Evolutionary conservation across 37 sponge, comb jelly and placozoan genomes (phyloP), one percentile per base, ranked within the genome.

Genomic region (Dysidea cf. avara): DNA sequence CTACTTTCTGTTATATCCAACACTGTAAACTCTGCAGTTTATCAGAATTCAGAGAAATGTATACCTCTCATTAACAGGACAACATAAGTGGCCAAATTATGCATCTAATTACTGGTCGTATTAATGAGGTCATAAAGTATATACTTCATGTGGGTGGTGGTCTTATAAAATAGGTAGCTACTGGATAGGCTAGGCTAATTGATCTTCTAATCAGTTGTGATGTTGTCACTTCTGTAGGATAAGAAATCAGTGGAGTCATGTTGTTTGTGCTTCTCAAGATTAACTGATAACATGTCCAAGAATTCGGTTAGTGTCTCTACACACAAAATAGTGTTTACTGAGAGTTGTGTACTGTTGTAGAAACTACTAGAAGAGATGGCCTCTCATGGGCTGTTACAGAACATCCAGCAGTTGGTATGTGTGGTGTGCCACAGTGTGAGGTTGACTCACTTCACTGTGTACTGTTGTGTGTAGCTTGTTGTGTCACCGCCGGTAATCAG

Each of bases 241-340:
- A 89, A 93, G 82, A 83, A 81, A 47, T 89, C 87, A 38, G 84
- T 96, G 72, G 97, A 96, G 64, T 80, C 81, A 47, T 86, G 83
- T 52, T 92, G 93, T 72, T 66, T 83, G 36, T 86, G 82, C 36
- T 96, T 96, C 64, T 86, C 93, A 31, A 53, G 94, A 9, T 71
- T 96, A 12, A 69, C 83, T 1, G 93, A 90, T 11, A 90, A 75
- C 58, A 74, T 79, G 30, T 26, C 54, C 21, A 53, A 47, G 7
- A 79, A 86, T 31, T 68, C 74, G 4, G 86, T 85, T 34, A 55
- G 83, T 52, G n/a, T n/a, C n/a, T n/a, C n/a, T n/a, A n/a, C n/a
- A n/a, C n/a, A n/a, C n/a, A n/a, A n/a, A n/a, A n/a, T n/a, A n/a
- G n/a, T n/a, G n/a, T n/a, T n/a, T n/a, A n/a, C n/a, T n/a, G n/a